Conservation (phyloP, 2,797 vertebrate species). For the Nothura maculosa region DNA sequence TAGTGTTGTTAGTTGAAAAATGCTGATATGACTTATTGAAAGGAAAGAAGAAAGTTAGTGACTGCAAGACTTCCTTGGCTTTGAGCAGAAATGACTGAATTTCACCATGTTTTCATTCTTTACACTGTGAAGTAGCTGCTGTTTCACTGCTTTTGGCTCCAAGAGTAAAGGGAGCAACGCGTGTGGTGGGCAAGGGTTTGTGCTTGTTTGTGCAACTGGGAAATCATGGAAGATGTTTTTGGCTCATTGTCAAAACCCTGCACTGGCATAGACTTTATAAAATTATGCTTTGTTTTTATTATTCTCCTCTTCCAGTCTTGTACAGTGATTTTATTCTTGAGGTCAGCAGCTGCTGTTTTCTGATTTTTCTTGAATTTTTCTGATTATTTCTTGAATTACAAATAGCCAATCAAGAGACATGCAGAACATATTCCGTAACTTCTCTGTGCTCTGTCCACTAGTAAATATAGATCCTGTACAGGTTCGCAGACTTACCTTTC, state of each 20-base stretch:
- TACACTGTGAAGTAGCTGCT: background rate
- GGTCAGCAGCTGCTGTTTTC: background rate
- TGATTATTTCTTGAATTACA: background rate
- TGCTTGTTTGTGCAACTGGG: background rate
- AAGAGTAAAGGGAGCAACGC: background rate
- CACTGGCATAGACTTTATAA: background rate
- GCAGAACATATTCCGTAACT: background rate
- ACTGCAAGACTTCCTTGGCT: background rate
- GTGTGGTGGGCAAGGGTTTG: background rate
- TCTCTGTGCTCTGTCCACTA: background rate
- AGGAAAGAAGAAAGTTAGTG: rapidly evolving
- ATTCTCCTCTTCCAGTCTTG: background rate
- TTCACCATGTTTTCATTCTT: background rate
- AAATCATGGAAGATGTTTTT: background rate
- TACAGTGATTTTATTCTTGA: background rate
- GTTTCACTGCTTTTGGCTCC: background rate
- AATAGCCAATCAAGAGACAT: background rate
- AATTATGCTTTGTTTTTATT: background rate
- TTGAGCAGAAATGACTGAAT: background rate
- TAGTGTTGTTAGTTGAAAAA: background rate
- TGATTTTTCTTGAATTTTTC: background rate
- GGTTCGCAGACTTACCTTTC: background rate
- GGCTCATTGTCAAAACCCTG: background rate
- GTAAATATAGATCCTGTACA: background rate
- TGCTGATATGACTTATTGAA: background rate